phyloP scores from a whole-genome alignment of 2,797 vertebrate genomes.

The Silurus aristotelis region DNA sequence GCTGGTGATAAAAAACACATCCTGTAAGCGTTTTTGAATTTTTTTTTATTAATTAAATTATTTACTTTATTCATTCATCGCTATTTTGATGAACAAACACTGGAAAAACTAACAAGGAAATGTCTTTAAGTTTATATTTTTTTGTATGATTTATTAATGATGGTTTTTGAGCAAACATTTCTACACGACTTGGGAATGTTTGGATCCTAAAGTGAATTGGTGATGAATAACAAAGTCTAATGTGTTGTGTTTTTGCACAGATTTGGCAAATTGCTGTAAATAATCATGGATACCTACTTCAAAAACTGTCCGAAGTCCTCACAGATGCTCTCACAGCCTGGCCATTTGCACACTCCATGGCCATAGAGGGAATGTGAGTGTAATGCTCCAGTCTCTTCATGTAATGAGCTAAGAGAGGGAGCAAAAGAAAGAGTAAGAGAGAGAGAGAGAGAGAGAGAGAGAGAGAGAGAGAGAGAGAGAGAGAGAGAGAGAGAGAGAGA shows the following conservation, averaged over 20 bases:
- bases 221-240: not conserved
- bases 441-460: conserved; percentile 22
- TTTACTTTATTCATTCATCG: not conserved
- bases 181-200: not conserved
- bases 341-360: conserved; percentile 99
- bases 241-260: not conserved
- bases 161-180: not conserved
- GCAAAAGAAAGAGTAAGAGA: conserved; percentile 17
- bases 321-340: conserved; percentile 97
- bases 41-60: not conserved
- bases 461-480: conserved; percentile 43
- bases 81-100: conserved; percentile 4
- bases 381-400: conserved; percentile 92
- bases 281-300: conserved; percentile 83
- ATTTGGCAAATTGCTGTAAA: not conserved
- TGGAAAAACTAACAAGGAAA: not conserved
- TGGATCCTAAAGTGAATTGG: too few relatives aligned
- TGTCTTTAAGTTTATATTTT: not conserved
- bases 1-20: conserved; percentile 28
- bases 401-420: conserved; percentile 83
- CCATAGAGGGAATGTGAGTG: conserved; percentile 98
- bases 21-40: conserved; percentile 2
- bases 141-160: too few relatives aligned
- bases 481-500: conserved; percentile 42
- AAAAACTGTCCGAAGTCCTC: conserved; percentile 99